Percentiles rank a stretch among this genome's conserved stretches.
phyloP scores from a whole-genome alignment of 1,140 invertebrate genomes.

The Macrosteles quadrilineatus region DNA sequence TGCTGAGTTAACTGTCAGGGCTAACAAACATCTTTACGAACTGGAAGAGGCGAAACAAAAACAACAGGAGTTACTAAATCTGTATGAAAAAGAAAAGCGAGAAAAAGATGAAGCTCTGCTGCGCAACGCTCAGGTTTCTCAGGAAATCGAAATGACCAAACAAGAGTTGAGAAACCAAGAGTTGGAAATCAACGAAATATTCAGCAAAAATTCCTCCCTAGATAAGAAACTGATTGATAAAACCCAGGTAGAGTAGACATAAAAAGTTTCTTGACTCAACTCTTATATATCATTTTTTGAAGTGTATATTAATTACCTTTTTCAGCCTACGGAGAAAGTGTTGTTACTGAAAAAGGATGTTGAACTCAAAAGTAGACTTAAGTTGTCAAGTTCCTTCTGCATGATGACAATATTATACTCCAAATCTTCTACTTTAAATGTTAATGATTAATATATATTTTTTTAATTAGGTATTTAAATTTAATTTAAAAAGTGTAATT shows the following conservation, averaged over 20 bases:
- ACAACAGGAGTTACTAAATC: constrained; percentile 42
- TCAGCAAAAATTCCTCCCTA: constrained; percentile 53
- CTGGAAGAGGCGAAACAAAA: constrained; percentile 7
- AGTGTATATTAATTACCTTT: too few species aligned
- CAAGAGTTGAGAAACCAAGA: constrained; percentile 67
- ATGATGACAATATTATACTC: too few species aligned
- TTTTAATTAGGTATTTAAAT: too few species aligned
- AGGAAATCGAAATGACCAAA: constrained; percentile 72
- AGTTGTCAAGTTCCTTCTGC: too few species aligned
- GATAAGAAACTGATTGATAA: constrained; percentile 44
- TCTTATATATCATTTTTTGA: too few species aligned
- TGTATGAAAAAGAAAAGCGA: constrained; percentile 54
- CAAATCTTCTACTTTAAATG: too few species aligned
- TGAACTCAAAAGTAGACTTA: too few species aligned
- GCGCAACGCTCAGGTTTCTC: constrained; percentile 81
- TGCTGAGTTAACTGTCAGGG: not conserved
- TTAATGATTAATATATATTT: too few species aligned
- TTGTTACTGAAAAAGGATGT: too few species aligned
- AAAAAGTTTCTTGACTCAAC: too few species aligned
- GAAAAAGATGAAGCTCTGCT: constrained; percentile 77
- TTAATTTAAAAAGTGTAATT: too few species aligned
- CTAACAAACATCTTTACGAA: not conserved
- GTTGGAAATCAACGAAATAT: constrained; percentile 58
- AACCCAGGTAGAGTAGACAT: constrained; percentile 36
- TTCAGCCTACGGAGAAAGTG: too few species aligned